Percentiles rank a stretch among this genome's conserved stretches.
Evolutionary conservation across 2,888 invertebrate species (phyloP).

Genomic region (Thymelicus sylvestris): DNA sequence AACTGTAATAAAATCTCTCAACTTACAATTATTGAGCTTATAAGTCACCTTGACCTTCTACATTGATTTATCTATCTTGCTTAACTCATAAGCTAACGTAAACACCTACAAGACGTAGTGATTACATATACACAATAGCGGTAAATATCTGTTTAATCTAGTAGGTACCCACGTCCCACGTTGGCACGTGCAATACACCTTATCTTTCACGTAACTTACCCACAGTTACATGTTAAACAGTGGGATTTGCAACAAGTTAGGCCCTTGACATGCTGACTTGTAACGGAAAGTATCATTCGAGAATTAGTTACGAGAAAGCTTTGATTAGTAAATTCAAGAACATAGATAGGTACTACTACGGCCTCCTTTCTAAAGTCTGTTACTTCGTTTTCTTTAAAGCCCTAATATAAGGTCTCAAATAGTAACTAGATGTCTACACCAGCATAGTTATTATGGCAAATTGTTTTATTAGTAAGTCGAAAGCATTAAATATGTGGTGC

Average conservation of each 20-base stretch:
- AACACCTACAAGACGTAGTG: not conserved
- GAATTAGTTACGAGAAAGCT: not conserved
- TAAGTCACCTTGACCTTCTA: too few relatives aligned
- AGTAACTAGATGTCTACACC: too few relatives aligned
- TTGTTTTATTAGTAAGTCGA: too few relatives aligned
- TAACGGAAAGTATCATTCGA: not conserved
- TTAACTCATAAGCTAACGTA: not conserved
- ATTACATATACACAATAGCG: not conserved
- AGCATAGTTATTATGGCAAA: too few relatives aligned
- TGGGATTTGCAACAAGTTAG: conserved; percentile 3
- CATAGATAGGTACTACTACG: too few relatives aligned
- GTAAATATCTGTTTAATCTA: conserved; percentile 1
- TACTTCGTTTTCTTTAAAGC: too few relatives aligned
- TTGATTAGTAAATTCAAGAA: not conserved
- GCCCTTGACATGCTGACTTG: not conserved
- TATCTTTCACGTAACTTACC: not conserved
- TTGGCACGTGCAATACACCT: not conserved
- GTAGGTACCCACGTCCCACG: not conserved
- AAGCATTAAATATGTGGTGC: too few relatives aligned
- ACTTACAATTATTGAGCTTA: too few relatives aligned
- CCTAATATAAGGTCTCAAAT: too few relatives aligned
- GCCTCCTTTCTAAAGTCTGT: too few relatives aligned
- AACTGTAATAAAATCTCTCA: too few relatives aligned
- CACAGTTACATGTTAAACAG: not conserved
- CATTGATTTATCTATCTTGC: not conserved